Base-by-base conservation (phyloP, 2,888 invertebrate species). In the Siphonodentalium dalli region DNA sequence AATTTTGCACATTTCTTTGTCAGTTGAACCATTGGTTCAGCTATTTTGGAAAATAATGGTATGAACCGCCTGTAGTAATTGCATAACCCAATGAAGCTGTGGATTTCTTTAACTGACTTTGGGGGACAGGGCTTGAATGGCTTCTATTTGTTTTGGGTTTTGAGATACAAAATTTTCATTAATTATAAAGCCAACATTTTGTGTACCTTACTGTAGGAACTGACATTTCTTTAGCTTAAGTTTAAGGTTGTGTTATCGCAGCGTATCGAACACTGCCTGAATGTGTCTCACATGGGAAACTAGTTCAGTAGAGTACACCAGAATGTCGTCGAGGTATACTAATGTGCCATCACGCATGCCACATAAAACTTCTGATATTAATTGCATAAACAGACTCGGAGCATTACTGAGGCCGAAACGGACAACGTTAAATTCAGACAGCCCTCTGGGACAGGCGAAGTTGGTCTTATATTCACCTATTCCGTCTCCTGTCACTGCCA, bases 31-130 rank as follows among this genome's bases (percentile, higher is more conserved):
- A 63, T 5, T 1, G 58, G 60, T 54, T 55, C 50, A 3, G 60
- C 53, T 34, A 60, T 55, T 31, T 39, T 39, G 3, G 44, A 50
- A 28, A 56, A 61, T 29, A 58, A 52, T 4, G 59, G 59, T 21
- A 62, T 47, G 23, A 55, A 64, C 11, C 61, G 26, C 8, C 60
- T 20, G 24, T 63, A 62, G 24, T 59, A 63, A 13, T 47, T 52
- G 21, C 39, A 49, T 58, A 65, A 58, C 9, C 65, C 65, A 5
- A 65, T 43, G 39, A 62, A 60, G 4, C 42, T 28, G 11, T 62
- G 23, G 9, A 59, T 53, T 37, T 62, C 62, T 20, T 41, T 47
- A 8, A 59, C 58, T 20, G 35, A 41, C 2, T 23, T 38, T 8
- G 57, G 61, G 11, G 54, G 58, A 39, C 27, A 62, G 48, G 13